Base-by-base conservation (phyloP, 2,797 vertebrate genomes). In the Artibeus jamaicensis region DNA sequence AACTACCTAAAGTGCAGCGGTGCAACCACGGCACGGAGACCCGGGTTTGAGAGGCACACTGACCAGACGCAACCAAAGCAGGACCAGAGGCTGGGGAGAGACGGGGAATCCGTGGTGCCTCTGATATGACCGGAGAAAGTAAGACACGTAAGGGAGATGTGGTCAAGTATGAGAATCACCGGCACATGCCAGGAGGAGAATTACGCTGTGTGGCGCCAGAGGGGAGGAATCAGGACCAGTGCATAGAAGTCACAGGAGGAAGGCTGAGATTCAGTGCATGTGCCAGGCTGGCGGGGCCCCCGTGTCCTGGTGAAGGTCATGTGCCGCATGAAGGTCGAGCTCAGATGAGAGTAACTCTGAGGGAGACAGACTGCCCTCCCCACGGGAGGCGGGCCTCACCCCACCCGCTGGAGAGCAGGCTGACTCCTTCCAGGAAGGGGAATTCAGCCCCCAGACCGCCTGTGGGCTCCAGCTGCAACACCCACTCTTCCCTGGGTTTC, bases 51-150 rank as follows among this genome's bases (percentile, higher is more conserved):
- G 44, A 87, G 71, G 87, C 8, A 46, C 9, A 19, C 0, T 0
- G 73, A 83, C 67, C n/a, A 16, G 50, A 48, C 37, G 22, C 57
- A 55, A 16, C 24, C 32, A 26, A 73, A 37, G 8, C 16, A 29
- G 18, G 5, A 7, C 32, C 0, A 9, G 57, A 59, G 32, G 14
- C 0, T 16, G 5, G 55, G 22, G 48, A 59, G 67, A 32, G 26
- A 65, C 0, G 10, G 0, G 5, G 53, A 21, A 26, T 7, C 18
- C 32, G 21, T 0, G 14, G 19, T 19, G 3, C 9, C 15, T 11
- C 24, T 42, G 84, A 2, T 4, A 48, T 5, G 42, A 22, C 2
- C 9, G 15, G 26, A 4, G 6, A 29, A 42, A 18, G 22, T 15
- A 19, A 74, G 74, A 84, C 76, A 46, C 3, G 39, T 2, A 5